Percentiles rank a stretch among this genome's conserved stretches.
Evolutionary conservation across 2,797 vertebrate species (phyloP).

Genomic region (Pantherophis vulpinus): DNA sequence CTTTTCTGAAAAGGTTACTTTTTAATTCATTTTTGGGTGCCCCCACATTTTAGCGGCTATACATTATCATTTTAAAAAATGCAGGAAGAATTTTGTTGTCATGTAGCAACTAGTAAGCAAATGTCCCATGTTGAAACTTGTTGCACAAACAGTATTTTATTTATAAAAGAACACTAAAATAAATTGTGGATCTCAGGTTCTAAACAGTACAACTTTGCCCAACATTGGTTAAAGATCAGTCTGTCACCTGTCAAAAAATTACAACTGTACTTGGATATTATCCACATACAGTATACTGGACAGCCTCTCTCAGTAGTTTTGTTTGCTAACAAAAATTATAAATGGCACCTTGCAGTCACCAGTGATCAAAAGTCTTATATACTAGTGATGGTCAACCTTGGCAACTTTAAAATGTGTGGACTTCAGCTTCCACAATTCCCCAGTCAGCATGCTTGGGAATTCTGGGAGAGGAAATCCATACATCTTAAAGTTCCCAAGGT

Average conservation of each 20-base stretch:
- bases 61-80: background rate
- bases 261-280: background rate
- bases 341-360: background rate
- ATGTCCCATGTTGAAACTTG: background rate
- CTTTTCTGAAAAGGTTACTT: background rate
- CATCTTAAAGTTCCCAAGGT: background rate
- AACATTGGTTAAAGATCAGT: background rate
- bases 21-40: background rate
- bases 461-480: background rate
- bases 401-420: background rate
- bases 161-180: background rate
- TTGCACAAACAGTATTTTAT: background rate
- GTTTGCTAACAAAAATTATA: background rate
- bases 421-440: background rate
- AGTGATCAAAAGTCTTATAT: background rate
- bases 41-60: background rate
- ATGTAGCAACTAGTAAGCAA: background rate
- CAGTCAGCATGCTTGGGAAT: background rate
- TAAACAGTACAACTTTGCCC: background rate
- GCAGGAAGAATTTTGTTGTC: background rate
- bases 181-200: background rate
- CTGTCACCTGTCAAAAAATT: background rate
- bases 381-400: background rate
- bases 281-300: background rate
- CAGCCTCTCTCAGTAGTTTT: background rate